Base-by-base conservation (phyloP, 1,140 invertebrate genomes). In the Lucilia cuprina region DNA sequence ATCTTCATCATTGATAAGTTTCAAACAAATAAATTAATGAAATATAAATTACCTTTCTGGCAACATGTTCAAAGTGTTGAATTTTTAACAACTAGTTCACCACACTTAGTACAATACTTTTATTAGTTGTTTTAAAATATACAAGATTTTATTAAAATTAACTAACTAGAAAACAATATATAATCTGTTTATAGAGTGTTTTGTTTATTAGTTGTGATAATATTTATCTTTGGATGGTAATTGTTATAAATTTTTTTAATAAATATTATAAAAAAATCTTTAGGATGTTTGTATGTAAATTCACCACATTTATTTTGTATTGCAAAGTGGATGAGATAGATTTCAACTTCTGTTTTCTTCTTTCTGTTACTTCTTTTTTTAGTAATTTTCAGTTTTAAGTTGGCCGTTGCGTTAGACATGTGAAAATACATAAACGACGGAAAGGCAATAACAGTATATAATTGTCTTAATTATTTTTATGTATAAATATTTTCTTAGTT, bases 291-390 rank as follows among this genome's bases (percentile, higher is more conserved):
- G 0, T 30, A 30, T 30, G 25, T 41, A 60, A 60, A 60, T 60
- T 60, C 55, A 60, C 55, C 55, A 2, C 55, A 60, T 60, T 60
- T 3, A 60, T 17, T 17, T 60, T 60, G n/a, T 5, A 30, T 30
- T 30, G 25, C 25, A 30, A 60, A n/a, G 55, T 60, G 55, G 13
- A 7, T 60, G 55, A n/a, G 55, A 21, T 70, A n/a, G 55, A 21
- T 70, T 70, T 70, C 65, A 70, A 70, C 65, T 70, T 70, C 65
- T 70, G 21, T 70, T 70, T 70, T 70, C 65, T 70, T 65, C 17
- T n/a, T 65, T 8, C n/a, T 70, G 9, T 12, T 70, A 70, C 65
- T 70, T 70, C 65, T 70, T 70, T 70, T 70, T 70, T 21, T 70
- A 7, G 10, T 70, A 70, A 70, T 70, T 30, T 30, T 70, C 21